Percentiles rank a stretch among this genome's conserved stretches.
Evolutionary conservation across 1,140 invertebrate genomes (phyloP).

Genomic region (Nylanderia fulva): DNA sequence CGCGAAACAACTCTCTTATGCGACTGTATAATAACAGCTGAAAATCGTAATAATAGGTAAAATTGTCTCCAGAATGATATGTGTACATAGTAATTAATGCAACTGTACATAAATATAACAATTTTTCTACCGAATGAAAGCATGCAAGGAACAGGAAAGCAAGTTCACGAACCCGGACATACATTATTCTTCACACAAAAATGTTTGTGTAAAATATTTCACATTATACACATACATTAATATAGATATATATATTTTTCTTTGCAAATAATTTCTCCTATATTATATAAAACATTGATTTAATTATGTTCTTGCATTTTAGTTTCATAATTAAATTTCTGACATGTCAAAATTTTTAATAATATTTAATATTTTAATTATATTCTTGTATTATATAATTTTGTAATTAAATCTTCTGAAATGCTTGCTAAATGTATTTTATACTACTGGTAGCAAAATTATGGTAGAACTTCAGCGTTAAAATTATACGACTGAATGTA

Average conservation of each 20-base stretch:
- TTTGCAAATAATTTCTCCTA: background rate
- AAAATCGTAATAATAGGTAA: background rate
- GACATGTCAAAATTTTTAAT: background rate
- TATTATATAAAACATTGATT: no score
- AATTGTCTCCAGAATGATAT: background rate
- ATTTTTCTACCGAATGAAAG: background rate
- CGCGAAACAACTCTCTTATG: conserved; percentile 35
- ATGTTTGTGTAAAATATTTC: background rate
- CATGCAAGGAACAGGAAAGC: background rate
- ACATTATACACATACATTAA: background rate
- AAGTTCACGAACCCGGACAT: background rate
- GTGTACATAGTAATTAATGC: background rate
- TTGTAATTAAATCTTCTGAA: no score
- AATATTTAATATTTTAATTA: no score
- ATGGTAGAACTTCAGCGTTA: no score
- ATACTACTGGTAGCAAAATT: no score
- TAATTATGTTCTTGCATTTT: background rate
- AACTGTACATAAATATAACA: background rate
- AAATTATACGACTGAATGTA: background rate
- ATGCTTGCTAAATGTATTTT: no score
- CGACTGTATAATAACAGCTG: conserved; percentile 16
- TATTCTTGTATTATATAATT: no score
- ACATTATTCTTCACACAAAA: background rate
- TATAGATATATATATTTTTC: background rate
- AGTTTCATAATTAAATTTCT: background rate